Percentiles rank a stretch among this genome's conserved stretches.
Conservation (phyloP, 2,113 vertebrate genomes). For the Hippotragus niger region DNA sequence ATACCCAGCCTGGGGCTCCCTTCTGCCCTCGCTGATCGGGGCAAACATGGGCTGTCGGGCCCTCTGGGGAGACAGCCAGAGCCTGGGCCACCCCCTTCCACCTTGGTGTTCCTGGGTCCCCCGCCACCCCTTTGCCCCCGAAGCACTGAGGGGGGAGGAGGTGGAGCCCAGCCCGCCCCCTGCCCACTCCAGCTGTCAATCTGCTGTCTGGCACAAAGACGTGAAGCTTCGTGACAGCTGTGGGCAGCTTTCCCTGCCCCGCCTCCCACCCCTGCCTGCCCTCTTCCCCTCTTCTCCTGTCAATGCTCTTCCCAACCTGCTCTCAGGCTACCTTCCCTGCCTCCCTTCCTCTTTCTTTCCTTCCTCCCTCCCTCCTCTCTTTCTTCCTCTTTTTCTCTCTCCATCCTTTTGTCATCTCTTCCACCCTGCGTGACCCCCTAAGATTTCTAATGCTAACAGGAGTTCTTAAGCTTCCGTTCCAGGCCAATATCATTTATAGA, state of each 20-base stretch:
- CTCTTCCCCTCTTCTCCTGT: conserved; percentile 62
- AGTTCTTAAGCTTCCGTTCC: neutral
- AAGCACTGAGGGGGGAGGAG: conserved; percentile 22
- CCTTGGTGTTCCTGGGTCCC: neutral
- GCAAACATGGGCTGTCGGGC: neutral
- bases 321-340: neutral
- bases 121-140: conserved; percentile 10
- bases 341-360: too few species aligned
- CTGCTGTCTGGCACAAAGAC: conserved; percentile 61
- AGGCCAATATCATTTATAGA: neutral
- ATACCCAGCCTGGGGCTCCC: neutral
- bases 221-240: conserved; percentile 58
- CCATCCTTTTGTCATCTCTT: neutral
- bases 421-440: neutral
- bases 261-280: conserved; percentile 73
- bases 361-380: neutral
- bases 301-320: neutral
- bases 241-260: conserved; percentile 65
- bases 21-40: neutral
- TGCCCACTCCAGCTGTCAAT: conserved; percentile 75
- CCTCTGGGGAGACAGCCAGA: neutral
- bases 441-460: neutral
- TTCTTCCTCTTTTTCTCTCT: neutral
- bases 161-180: conserved; percentile 64
- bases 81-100: neutral